Evolutionary conservation across 2,113 vertebrate genomes (phyloP).

Genomic region (Acanthochromis polyacanthus): DNA sequence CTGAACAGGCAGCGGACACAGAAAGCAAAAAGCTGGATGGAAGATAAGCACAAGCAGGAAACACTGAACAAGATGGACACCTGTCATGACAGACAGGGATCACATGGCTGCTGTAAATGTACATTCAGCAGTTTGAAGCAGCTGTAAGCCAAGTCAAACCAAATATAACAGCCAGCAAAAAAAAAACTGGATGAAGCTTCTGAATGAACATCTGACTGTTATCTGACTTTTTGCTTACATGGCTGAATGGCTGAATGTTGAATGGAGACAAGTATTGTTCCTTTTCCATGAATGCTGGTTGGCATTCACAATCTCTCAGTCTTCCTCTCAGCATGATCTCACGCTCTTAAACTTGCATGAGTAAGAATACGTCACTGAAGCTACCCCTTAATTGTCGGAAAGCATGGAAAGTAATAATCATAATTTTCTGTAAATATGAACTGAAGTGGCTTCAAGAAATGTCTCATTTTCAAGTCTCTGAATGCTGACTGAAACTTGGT

Average conservation of each 20-base stretch:
- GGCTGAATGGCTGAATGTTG: constrained; percentile 8
- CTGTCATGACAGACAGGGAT: constrained; percentile 50
- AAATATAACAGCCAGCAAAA: constrained; percentile 46
- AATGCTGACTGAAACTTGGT: constrained; percentile 5
- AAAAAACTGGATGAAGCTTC: constrained; percentile 32
- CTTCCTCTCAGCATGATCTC: constrained; percentile 30
- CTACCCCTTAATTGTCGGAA: constrained; percentile 1
- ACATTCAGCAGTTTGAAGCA: constrained; percentile 54
- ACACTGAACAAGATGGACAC: constrained; percentile 74
- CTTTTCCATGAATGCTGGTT: constrained; percentile 36
- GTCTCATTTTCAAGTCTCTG: constrained; percentile 26
- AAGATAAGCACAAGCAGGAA: constrained; percentile 78
- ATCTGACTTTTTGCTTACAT: constrained; percentile 26
- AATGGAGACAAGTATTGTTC: constrained; percentile 23
- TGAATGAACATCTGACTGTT: constrained; percentile 47
- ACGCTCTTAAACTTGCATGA: constrained; percentile 17
- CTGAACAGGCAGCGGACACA: constrained; percentile 56
- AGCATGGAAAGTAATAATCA: constrained; percentile 11
- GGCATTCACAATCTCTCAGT: constrained; percentile 4
- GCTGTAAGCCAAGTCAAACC: constrained; percentile 55
- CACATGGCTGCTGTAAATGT: constrained; percentile 45
- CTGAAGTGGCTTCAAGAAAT: background rate
- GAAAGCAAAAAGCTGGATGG: constrained; percentile 77
- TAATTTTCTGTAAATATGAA: constrained; percentile 8
- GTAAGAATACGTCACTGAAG: constrained; percentile 1